Base-by-base conservation (phyloP, 1,140 invertebrate species). In the Drosophila hydei region DNA sequence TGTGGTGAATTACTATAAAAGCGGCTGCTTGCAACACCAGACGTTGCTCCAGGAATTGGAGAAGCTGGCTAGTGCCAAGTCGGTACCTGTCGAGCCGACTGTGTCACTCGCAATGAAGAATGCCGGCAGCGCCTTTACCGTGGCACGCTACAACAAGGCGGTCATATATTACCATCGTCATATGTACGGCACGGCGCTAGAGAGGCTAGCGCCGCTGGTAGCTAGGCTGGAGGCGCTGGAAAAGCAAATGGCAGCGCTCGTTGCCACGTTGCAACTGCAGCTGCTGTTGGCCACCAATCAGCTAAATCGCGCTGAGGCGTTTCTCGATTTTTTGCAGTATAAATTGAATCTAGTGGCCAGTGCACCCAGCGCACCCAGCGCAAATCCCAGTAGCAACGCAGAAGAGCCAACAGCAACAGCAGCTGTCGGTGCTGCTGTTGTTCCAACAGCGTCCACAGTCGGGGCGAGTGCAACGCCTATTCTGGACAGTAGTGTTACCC, bases 61-160 rank as follows among this genome's bases (percentile, higher is more conserved):
- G 8, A 50, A 83, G 9, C 59, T 79, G 6, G 64, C 55, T 7
- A 79, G 80, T 27, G 55, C 45, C 5, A 83, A 73, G 30, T 19
- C 63, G 42, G 42, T 51, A 30, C 38, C 42, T 6, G 33, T 18
- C 14, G 51, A 63, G 12, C 50, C 48, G 2, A 54, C 43, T 27
- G 42, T 68, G 30, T 64, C 61, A 2, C 33, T 81, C 5, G 58
- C 61, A 11, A 48, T 90, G 11, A 88, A 90, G 60, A 65, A 80
- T 21, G 74, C 58, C 0, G 75, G 83, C 16, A 79, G 74, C 5
- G 75, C 71, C 0, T 71, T 73, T 9, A 75, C 93, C 0, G 92
- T 95, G 79, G 92, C 94, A 16, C 93, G 94, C 48, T 98, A 96
- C 89, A 98, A 97, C 91, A 96, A 97, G 83, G 96, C 97, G 1